Evolutionary conservation across 2,113 vertebrate species (phyloP).

Genomic region (Misgurnus anguillicaudatus): DNA sequence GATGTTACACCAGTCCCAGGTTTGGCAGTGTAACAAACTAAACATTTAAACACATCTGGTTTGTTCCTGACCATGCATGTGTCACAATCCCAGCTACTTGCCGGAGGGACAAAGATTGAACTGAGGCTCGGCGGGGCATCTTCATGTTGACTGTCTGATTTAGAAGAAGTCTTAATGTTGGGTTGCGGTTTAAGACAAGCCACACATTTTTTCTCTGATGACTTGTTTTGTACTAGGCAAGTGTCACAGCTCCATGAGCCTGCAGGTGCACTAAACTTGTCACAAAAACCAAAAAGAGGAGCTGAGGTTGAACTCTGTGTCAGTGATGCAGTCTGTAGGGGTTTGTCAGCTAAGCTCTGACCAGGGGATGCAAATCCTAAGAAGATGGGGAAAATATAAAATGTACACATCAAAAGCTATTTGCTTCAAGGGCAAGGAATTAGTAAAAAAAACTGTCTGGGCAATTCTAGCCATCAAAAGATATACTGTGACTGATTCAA

Average conservation of each 20-base stretch:
- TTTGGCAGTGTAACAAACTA: slow-evolving; percentile 94
- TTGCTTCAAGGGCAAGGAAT: too few relatives aligned
- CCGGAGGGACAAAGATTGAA: slow-evolving; percentile 79
- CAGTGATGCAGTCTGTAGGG: slow-evolving; percentile 68
- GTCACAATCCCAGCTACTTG: slow-evolving; percentile 92
- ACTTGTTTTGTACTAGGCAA: slow-evolving; percentile 79
- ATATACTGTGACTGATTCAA: too few relatives aligned
- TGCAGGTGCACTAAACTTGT: slow-evolving; percentile 75
- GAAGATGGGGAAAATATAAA: too few relatives aligned
- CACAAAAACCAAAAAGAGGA: slow-evolving; percentile 69
- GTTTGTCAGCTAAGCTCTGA: slow-evolving; percentile 58
- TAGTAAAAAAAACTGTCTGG: too few relatives aligned
- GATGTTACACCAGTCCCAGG: slow-evolving; percentile 88
- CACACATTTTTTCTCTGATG: slow-evolving; percentile 78
- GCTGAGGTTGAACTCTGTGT: slow-evolving; percentile 60
- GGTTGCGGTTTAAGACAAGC: slow-evolving; percentile 77
- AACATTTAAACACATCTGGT: slow-evolving; percentile 86
- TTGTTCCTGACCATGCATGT: slow-evolving; percentile 95
- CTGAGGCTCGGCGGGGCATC: slow-evolving; percentile 54
- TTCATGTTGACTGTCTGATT: slow-evolving; percentile 63
- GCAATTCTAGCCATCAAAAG: too few relatives aligned
- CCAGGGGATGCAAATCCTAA: slow-evolving; percentile 80
- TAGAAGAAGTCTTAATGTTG: slow-evolving; percentile 55
- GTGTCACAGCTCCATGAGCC: slow-evolving; percentile 81
- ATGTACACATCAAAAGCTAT: too few relatives aligned